Evolutionary conservation across 2,113 vertebrate species (phyloP), one percentile per base, ranked within the genome.

Genomic region (Toxotes chatareus): DNA sequence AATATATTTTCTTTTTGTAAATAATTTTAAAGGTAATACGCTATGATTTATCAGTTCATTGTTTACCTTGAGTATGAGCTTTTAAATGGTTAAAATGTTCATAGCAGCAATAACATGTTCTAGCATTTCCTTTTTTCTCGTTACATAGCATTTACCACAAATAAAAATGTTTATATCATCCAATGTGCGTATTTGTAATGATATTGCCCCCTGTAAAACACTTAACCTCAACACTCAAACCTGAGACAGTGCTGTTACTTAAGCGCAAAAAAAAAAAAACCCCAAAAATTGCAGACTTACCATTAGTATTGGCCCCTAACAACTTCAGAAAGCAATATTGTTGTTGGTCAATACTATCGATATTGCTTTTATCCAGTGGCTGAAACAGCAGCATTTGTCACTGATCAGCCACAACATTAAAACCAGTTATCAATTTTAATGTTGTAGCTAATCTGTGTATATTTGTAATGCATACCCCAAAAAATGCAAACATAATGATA

Each of bases 1-100:
- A 83, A 65, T 86, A 88, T 71, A 53, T 64, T 80, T 64, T 69
- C 36, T 69, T 64, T 77, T 60, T 94, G 92, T 95, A 93, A 88
- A 94, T 93, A 90, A 31, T 69, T 76, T 63, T 16, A 59, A 83
- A 64, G 44, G 23, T 46, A 73, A 71, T 78, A 74, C 70, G 31
- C 53, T 73, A 49, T 67, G 73, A 49, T 80, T 47, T 64, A 67
- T 78, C 6, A 40, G 49, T 76, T 76, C 23, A 36, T 38, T 34
- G 19, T 46, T 42, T 21, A 66, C 51, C 4, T 49, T 74, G 59
- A 23, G 21, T 57, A 64, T 81, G 21, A 62, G 21, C 19, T 46
- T 53, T 67, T 73, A 38, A 62, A 77, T 76, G 31, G 32, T 82
- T 57, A 46, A 73, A 86, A 66, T 60, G 51, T 57, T 46, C 11